These are phyloP conservation scores for Smithornis capensis DNA, from an alignment of 2,113 vertebrate species.

Conservation along the genomic window DNA sequence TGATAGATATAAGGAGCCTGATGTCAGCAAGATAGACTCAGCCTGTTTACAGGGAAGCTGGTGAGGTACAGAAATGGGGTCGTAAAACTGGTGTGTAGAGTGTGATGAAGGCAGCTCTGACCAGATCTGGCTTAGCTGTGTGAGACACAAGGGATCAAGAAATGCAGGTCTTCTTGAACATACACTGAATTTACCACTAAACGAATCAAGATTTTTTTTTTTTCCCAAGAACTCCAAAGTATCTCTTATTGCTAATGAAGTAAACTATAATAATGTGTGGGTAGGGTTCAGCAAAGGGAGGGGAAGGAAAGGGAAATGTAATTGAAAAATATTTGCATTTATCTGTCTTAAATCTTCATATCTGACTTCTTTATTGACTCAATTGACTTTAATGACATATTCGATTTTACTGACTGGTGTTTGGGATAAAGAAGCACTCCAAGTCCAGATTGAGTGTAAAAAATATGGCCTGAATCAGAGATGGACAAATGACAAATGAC, in stretches of 20 bases:
- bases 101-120: not conserved
- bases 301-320: not conserved
- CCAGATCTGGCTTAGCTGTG: not conserved
- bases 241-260: not conserved
- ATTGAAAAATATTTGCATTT: not conserved
- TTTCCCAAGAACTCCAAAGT: not conserved
- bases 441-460: not conserved
- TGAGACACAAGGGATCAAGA: not conserved
- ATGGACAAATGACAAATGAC: not conserved
- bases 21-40: not conserved
- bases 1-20: not conserved
- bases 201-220: not conserved
- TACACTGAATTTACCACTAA: not conserved
- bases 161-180: not conserved
- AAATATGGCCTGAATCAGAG: not conserved
- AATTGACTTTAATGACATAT: not conserved
- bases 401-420: not conserved
- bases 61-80: not conserved
- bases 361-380: not conserved
- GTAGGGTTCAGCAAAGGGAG: not conserved
- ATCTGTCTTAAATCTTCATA: not conserved
- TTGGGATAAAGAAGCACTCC: not conserved
- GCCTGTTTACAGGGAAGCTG: not conserved
- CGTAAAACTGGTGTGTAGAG: not conserved
- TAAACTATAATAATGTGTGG: not conserved